A percentile compares a stretch with the other conserved stretches of the same genome.
phyloP scores from a whole-genome alignment of 53 echinoderm and acorn worm species.

The Zoroaster sp. region DNA sequence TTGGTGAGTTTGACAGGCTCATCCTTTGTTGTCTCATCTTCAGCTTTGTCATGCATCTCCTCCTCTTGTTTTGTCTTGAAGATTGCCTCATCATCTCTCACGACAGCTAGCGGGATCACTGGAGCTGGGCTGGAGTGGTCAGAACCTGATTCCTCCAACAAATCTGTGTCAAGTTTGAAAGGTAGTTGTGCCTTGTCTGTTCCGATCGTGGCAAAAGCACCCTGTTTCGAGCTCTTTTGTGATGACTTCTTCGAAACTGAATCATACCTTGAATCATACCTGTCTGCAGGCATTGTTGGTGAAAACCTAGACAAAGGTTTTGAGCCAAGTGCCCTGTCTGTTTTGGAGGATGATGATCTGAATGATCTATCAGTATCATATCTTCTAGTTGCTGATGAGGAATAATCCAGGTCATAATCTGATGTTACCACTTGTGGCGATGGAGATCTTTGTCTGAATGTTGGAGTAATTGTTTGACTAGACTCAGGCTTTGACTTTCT shows the following conservation, averaged over 20 bases:
- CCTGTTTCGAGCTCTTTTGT: slow-evolving; percentile 7
- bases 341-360: background rate
- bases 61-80: background rate
- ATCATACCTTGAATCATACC: slow-evolving; percentile 22
- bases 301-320: background rate
- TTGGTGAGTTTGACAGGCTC: slow-evolving; percentile 23
- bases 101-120: slow-evolving; percentile 13
- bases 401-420: slow-evolving; percentile 33
- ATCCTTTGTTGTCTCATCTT: background rate
- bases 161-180: slow-evolving; percentile 37
- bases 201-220: slow-evolving; percentile 30
- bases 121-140: slow-evolving; percentile 50
- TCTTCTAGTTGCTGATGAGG: background rate
- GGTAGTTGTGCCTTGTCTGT: slow-evolving; percentile 12
- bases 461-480: background rate
- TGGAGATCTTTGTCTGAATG: slow-evolving; percentile 32
- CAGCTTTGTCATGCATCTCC: slow-evolving; percentile 1
- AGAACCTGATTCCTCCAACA: slow-evolving; percentile 49
- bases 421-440: slow-evolving; percentile 41
- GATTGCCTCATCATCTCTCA: background rate
- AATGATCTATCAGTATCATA: slow-evolving; percentile 29
- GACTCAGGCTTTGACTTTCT: background rate
- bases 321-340: no score
- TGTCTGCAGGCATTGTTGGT: background rate
- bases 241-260: background rate